Evolutionary conservation across 2,888 invertebrate genomes (phyloP), one percentile per base, ranked within the genome.

Genomic region (Xestobium rufovillosum): DNA sequence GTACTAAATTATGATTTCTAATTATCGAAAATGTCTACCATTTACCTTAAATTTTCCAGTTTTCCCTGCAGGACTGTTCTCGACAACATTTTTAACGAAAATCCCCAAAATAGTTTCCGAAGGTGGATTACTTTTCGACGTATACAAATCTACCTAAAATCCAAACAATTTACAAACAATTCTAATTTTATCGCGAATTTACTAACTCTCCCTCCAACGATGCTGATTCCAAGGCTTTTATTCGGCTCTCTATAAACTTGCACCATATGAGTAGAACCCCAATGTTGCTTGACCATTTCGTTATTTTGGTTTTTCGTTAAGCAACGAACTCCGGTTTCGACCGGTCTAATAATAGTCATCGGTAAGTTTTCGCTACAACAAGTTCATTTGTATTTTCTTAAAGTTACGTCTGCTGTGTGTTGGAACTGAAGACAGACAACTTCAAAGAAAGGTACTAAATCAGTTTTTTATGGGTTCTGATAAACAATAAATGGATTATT

Each of bases 151-250:
- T 37, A 85, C 83, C 82, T 83, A 63, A 13, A 52, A 61, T 34
- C 23, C 40, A 38, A 39, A 42, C 13, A n/a, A n/a, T n/a, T n/a
- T n/a, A 15, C 31, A 37, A 38, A 26, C 34, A 35, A 29, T 13
- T 39, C 25, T 2, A 9, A 15, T 6, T 23, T n/a, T n/a, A n/a
- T n/a, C n/a, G n/a, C n/a, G n/a, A n/a, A n/a, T n/a, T n/a, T n/a
- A n/a, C n/a, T n/a, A n/a, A 89, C 88, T 76, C 90, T 89, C 56
- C 94, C 91, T 38, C 96, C 92, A 19, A 98, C 94, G 52, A 98
- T 97, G 66, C 91, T 92, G 61, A 98, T 94, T 4, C 96, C 97
- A 14, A 97, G 76, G 35, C 92, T 90, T 46, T 83, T 79, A 23
- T 81, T 80, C 16, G 76, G 75, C 49, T 81, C 79, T 34, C 90